Evolutionary conservation across 2,113 vertebrate genomes (phyloP).

Genomic region (Hystrix cristata): DNA sequence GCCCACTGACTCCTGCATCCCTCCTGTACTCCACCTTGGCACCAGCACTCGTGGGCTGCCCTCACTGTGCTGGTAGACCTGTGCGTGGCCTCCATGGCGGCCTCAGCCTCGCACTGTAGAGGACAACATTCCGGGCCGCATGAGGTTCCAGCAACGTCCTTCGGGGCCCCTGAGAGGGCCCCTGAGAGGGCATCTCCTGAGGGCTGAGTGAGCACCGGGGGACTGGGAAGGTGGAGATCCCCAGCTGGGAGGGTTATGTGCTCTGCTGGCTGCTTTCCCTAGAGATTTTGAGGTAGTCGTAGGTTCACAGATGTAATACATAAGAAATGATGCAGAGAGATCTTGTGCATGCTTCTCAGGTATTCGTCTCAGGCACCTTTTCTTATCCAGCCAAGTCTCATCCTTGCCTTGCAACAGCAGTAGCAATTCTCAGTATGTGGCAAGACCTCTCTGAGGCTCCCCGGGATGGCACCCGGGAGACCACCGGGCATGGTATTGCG

Average conservation of each 20-base stretch:
- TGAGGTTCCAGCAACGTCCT: constrained; percentile 34
- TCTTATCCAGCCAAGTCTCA: not conserved
- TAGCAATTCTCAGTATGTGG: not conserved
- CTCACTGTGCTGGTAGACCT: constrained; percentile 24
- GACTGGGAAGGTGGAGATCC: not conserved
- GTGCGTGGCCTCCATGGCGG: not conserved
- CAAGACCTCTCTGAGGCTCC: not conserved
- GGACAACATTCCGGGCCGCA: not conserved
- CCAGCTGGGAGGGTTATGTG: not conserved
- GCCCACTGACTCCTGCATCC: constrained; percentile 79
- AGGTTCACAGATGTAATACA: not conserved
- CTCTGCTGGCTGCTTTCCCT: not conserved
- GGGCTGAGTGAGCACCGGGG: not conserved
- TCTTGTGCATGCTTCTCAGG: not conserved
- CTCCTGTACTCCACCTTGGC: constrained; percentile 72
- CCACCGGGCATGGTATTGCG: not conserved
- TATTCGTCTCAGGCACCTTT: not conserved
- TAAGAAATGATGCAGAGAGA: constrained; percentile 4
- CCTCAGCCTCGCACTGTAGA: not conserved
- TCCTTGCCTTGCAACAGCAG: not conserved
- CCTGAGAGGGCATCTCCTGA: not conserved
- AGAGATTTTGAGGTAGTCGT: not conserved
- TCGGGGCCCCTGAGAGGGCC: not conserved
- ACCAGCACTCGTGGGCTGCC: constrained; percentile 48
- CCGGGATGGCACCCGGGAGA: not conserved